phyloP scores from a whole-genome alignment of 2,797 vertebrate genomes.

The Zalophus californianus region DNA sequence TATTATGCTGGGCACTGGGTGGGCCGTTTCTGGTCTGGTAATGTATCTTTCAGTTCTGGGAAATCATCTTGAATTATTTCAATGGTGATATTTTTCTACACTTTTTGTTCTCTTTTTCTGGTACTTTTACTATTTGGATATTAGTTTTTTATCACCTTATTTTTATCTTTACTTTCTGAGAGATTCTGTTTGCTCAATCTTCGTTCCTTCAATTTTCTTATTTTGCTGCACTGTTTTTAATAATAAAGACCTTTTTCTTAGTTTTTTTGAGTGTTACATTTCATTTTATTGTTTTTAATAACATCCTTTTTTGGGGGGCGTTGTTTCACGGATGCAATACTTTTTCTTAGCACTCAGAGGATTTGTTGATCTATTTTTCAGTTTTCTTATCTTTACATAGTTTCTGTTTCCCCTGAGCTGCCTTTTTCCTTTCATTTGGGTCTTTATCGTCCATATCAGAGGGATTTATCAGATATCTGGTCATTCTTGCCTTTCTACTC shows the following conservation, averaged over 20 bases:
- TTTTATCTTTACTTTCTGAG: not conserved
- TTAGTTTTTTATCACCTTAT: constrained; percentile 21
- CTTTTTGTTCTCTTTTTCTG: not conserved
- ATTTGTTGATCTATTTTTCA: constrained; percentile 6
- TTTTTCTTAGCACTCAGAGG: not conserved
- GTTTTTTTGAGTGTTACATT: not conserved
- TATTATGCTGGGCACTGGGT: not conserved
- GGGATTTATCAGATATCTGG: not conserved
- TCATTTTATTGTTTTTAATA: not conserved
- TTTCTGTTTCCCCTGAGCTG: not conserved
- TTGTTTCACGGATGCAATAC: not conserved
- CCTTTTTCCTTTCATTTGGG: not conserved
- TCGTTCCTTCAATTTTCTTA: not conserved
- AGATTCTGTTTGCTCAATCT: not conserved
- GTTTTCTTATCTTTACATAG: not conserved
- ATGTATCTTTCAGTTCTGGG: not conserved
- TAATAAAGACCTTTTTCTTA: not conserved
- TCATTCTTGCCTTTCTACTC: constrained; percentile 2
- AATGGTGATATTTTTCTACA: not conserved
- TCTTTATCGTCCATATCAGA: not conserved
- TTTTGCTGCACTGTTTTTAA: not conserved
- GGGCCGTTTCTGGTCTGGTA: not conserved
- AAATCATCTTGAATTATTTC: not conserved
- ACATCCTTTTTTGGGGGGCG: not conserved
- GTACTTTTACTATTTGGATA: not conserved